Percentiles rank a stretch among this genome's conserved stretches.
phyloP scores from a whole-genome alignment of 2,797 vertebrate species.

The Chaetophractus vellerosus region DNA sequence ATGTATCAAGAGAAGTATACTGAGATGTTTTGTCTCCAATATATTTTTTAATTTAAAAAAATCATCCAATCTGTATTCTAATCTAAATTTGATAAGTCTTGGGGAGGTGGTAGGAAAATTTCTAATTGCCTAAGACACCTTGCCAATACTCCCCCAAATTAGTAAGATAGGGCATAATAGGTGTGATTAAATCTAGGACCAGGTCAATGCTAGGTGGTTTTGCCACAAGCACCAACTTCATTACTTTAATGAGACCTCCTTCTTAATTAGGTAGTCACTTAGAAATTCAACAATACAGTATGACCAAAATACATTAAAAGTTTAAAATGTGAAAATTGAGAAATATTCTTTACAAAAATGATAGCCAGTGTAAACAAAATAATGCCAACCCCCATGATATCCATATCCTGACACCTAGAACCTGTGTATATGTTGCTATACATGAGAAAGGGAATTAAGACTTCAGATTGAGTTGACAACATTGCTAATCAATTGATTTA shows the following conservation, averaged over 20 bases:
- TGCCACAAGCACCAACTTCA: neutral
- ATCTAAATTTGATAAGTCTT: neutral
- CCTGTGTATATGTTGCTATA: neutral
- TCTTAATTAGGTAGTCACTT: neutral
- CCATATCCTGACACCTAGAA: neutral
- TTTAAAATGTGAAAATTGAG: neutral
- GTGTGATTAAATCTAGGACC: neutral
- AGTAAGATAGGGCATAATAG: neutral
- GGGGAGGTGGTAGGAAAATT: neutral
- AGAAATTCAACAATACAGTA: neutral
- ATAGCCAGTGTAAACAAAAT: neutral
- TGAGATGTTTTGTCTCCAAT: neutral
- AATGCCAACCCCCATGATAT: neutral
- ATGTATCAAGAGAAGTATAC: neutral
- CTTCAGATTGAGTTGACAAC: neutral
- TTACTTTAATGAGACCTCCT: neutral
- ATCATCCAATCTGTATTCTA: neutral
- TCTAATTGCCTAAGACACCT: neutral
- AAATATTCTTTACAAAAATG: neutral
- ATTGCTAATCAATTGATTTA: neutral
- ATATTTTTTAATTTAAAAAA: neutral
- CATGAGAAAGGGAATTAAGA: neutral
- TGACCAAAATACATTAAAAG: neutral
- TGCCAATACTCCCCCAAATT: rapidly evolving
- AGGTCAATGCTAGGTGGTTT: neutral